Evolutionary conservation across 2,888 invertebrate species (phyloP).

Genomic region (Cosmorhoe ocellata): DNA sequence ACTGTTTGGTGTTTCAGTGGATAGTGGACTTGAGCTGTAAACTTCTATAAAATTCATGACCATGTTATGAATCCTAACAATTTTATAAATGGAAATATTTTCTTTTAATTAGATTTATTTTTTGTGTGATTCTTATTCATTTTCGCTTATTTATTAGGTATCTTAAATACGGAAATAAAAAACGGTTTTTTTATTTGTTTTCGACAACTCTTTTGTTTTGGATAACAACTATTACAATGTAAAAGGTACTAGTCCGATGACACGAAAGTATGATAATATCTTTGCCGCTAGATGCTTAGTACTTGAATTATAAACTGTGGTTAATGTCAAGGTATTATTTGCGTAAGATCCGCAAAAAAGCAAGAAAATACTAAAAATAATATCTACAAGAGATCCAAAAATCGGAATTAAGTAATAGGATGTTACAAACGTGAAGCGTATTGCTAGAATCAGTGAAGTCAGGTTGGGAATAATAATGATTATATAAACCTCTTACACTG

Average conservation of each 20-base stretch:
- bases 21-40: background rate
- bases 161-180: too few relatives aligned
- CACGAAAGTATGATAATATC: conserved; percentile 55
- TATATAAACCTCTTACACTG: too few relatives aligned
- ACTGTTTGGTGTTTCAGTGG: background rate
- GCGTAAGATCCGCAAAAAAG: conserved; percentile 47
- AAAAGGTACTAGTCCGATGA: conserved; percentile 38
- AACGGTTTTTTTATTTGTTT: too few relatives aligned
- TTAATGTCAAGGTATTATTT: conserved; percentile 47
- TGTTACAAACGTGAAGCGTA: too few relatives aligned
- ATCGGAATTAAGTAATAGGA: too few relatives aligned
- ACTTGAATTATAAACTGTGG: conserved; percentile 51
- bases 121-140: background rate
- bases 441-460: too few relatives aligned
- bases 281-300: conserved; percentile 42
- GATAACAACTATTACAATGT: background rate
- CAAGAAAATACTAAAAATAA: background rate
- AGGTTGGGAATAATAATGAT: too few relatives aligned
- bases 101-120: background rate
- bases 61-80: conserved; percentile 4
- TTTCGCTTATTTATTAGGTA: too few relatives aligned
- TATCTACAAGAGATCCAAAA: too few relatives aligned
- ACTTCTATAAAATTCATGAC: background rate
- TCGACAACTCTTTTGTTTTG: background rate
- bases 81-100: conserved; percentile 2